Conservation (phyloP, 2,113 vertebrate species). For the Gallinago paraguaiae region DNA sequence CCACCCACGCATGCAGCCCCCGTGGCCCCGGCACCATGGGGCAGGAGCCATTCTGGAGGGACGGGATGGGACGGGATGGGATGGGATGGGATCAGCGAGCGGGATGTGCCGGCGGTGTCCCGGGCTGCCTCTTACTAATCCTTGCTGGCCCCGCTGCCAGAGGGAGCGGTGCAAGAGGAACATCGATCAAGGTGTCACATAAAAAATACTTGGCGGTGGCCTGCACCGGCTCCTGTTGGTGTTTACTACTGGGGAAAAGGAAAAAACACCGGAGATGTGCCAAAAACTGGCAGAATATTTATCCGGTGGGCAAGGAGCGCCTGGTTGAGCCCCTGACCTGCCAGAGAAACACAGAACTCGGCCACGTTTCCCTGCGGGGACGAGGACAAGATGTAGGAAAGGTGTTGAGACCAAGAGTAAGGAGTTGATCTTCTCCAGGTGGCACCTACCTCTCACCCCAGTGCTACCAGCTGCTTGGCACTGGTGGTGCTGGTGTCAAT, state of each 20-base stretch:
- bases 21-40: neutral
- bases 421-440: neutral
- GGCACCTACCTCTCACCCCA: neutral
- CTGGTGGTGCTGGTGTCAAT: neutral
- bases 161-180: neutral
- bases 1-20: accelerated
- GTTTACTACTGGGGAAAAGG: neutral
- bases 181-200: neutral
- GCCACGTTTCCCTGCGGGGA: accelerated
- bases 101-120: neutral
- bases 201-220: neutral
- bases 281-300: neutral
- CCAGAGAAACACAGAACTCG: accelerated
- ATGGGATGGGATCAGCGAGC: neutral
- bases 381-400: neutral
- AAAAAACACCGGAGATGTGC: neutral
- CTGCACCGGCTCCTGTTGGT: neutral
- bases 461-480: neutral
- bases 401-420: neutral
- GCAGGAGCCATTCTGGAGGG: neutral
- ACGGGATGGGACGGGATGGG: neutral
- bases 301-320: neutral
- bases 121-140: neutral
- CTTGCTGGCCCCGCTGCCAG: neutral
- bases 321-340: neutral